phyloP scores from a whole-genome alignment of 2,888 invertebrate genomes.

The Zhuqinia jingwanae region DNA sequence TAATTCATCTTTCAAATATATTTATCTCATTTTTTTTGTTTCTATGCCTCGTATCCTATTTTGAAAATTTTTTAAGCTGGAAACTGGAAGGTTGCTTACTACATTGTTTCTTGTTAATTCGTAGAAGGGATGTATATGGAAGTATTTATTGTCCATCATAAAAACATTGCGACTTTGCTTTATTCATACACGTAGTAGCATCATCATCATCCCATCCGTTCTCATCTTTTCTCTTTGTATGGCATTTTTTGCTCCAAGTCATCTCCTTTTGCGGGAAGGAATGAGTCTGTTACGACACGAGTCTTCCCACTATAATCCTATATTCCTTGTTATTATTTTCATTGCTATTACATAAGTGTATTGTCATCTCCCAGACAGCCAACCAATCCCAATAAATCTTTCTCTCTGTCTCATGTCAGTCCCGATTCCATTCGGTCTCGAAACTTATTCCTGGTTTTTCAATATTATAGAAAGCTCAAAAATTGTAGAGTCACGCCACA shows the following conservation, averaged over 20 bases:
- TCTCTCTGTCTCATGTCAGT: neutral
- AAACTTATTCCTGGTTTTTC: neutral
- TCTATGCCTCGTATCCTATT: neutral
- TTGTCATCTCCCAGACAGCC: slow-evolving; percentile 12
- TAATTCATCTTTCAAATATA: slow-evolving; percentile 21
- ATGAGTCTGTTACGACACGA: slow-evolving; percentile 49
- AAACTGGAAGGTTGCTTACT: slow-evolving; percentile 13
- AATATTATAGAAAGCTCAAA: slow-evolving; percentile 2
- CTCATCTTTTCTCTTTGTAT: slow-evolving; percentile 57
- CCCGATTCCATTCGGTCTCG: neutral
- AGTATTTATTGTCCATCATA: neutral
- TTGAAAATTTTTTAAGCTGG: slow-evolving; percentile 17
- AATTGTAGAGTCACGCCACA: neutral
- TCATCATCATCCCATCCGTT: slow-evolving; percentile 37
- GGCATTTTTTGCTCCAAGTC: slow-evolving; percentile 59
- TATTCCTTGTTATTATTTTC: slow-evolving; percentile 41
- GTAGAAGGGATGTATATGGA: slow-evolving; percentile 5
- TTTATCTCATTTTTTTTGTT: slow-evolving; percentile 19
- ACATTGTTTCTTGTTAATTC: slow-evolving; percentile 21
- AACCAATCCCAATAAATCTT: slow-evolving; percentile 39
- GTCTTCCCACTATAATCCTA: slow-evolving; percentile 52
- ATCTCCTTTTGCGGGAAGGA: slow-evolving; percentile 64
- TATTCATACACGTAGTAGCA: slow-evolving; percentile 30
- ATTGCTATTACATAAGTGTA: slow-evolving; percentile 47
- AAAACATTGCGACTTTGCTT: neutral